phyloP scores from a whole-genome alignment of 2,113 vertebrate genomes.

The Mus spicilegus region DNA sequence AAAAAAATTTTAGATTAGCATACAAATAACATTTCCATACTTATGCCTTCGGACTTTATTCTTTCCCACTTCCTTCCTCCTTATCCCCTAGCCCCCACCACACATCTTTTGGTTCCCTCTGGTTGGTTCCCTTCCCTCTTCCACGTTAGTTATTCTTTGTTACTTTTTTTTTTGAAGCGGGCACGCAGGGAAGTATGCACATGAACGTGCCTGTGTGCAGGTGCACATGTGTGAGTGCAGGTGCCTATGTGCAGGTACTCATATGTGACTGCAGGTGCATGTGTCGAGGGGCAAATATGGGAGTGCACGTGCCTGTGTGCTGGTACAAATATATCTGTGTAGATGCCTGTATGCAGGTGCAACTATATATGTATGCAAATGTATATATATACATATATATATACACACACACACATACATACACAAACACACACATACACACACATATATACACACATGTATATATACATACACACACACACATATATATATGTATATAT shows the following conservation, averaged over 20 bases:
- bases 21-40: not conserved
- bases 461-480: too few species aligned
- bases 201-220: not conserved
- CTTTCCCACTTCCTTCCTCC: not conserved
- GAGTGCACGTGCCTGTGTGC: not conserved
- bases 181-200: too few species aligned
- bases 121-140: not conserved
- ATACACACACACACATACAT: too few species aligned
- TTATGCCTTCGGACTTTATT: not conserved
- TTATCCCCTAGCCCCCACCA: not conserved
- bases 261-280: not conserved
- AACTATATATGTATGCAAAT: too few species aligned
- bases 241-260: not conserved
- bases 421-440: too few species aligned
- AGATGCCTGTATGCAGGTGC: not conserved
- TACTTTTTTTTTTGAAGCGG: not conserved
- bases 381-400: too few species aligned
- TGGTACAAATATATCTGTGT: not conserved
- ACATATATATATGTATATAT: too few species aligned
- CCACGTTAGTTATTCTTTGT: not conserved
- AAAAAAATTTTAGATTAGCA: not conserved
- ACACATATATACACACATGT: too few species aligned
- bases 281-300: not conserved
- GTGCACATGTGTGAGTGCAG: not conserved
- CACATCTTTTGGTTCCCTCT: not conserved